Evolutionary conservation across 2,888 invertebrate genomes (phyloP), one percentile per base, ranked within the genome.

Genomic region (Ganaspis brasiliensis): DNA sequence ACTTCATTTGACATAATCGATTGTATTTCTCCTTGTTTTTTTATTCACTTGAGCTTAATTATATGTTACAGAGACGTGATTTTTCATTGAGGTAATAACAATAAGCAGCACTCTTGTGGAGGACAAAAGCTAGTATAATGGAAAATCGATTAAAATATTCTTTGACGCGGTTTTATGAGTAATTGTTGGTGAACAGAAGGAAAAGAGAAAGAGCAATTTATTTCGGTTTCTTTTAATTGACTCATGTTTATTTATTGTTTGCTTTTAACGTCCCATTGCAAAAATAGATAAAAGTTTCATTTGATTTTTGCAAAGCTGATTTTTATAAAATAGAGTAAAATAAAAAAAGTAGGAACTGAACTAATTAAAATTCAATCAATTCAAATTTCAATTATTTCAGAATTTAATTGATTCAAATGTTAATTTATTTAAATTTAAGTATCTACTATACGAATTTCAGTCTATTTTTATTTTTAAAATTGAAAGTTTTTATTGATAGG

Each of bases 171-270:
- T 55, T 52, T 55, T 52, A 74, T 55, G 70, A 71, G 37, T 61
- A 77, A 73, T 73, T 74, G 35, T 55, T n/a, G n/a, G n/a, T n/a
- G n/a, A n/a, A 70, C 59, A 70, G 21, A 67, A 40, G 14, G 26
- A 10, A 21, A 9, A 24, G 40, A 12, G n/a, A 40, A 67, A 24
- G n/a, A 67, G 14, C 45, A 24, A 21, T 40, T 24, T 57, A 52
- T 19, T 52, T 52, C n/a, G 19, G 52, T 9, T 52, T 52, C 52
- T 5, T 16, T 16, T 52, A 19, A 52, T 52, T 9, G 9, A 0
- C 16, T 19, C 19, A 19, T 19, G 5, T 52, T 16, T 52, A 19
- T 52, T 52, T 19, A 19, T 8, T 5, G n/a, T 49, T 14, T 3
- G n/a, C 2, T 31, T 31, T 31, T 14, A 49, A n/a, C 6, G 6